Evolutionary conservation across 2,797 vertebrate species (phyloP).

Genomic region (Hydrolagus colliei): DNA sequence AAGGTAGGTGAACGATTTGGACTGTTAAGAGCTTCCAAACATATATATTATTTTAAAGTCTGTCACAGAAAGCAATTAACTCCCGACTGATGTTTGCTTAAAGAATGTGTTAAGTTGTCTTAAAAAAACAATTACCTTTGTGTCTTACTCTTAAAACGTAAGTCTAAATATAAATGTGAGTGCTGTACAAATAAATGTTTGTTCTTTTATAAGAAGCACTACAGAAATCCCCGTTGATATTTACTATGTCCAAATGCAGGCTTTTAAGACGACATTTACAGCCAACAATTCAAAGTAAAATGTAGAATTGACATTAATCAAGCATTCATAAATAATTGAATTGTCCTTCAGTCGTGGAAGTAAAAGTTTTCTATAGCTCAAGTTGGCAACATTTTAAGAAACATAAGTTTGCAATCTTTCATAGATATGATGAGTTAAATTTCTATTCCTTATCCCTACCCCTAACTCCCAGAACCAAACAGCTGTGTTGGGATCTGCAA

Average conservation of each 20-base stretch:
- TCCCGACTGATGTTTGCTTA: not conserved
- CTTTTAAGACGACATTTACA: not conserved
- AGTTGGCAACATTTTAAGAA: not conserved
- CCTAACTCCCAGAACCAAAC: too few relatives aligned
- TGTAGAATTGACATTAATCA: constrained; percentile 1
- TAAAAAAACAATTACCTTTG: not conserved
- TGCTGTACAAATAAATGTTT: not conserved
- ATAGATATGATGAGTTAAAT: too few relatives aligned
- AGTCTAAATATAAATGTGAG: not conserved
- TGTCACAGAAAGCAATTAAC: not conserved
- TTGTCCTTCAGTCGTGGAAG: not conserved
- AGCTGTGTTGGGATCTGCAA: too few relatives aligned
- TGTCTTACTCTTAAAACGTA: not conserved
- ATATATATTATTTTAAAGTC: not conserved
- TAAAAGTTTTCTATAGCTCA: not conserved
- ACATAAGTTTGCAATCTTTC: too few relatives aligned
- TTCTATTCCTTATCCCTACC: too few relatives aligned
- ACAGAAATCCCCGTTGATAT: not conserved
- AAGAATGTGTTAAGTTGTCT: not conserved
- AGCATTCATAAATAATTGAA: not conserved
- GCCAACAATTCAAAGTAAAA: not conserved
- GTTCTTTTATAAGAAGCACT: too few relatives aligned
- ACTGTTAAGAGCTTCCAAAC: not conserved
- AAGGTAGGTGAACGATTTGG: not conserved
- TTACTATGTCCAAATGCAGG: not conserved